Conservation (phyloP, 2,797 vertebrate species). For the Brotula barbata region DNA sequence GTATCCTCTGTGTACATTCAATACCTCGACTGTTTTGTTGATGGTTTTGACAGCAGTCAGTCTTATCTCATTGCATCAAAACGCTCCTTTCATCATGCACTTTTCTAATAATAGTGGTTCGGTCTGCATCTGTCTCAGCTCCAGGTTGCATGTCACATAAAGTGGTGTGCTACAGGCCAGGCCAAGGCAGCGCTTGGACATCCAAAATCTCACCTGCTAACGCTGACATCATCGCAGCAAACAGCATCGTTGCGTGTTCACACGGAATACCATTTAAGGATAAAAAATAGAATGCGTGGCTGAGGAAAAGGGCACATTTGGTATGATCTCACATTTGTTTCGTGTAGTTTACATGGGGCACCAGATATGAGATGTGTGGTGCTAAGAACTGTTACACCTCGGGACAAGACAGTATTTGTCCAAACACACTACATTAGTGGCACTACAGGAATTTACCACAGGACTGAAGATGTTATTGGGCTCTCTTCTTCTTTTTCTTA, state of each 20-base stretch:
- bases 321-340: slow-evolving; percentile 41
- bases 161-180: slow-evolving; percentile 32
- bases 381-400: slow-evolving; percentile 23
- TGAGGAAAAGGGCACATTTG: slow-evolving; percentile 59
- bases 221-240: slow-evolving; percentile 41
- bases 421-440: slow-evolving; percentile 17
- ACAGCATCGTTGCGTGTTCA: slow-evolving; percentile 25
- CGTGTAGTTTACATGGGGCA: slow-evolving; percentile 22
- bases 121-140: slow-evolving; percentile 31
- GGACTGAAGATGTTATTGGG: slow-evolving; percentile 31
- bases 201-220: slow-evolving; percentile 30
- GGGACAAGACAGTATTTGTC: slow-evolving; percentile 70
- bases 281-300: slow-evolving; percentile 48
- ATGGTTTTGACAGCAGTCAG: neutral
- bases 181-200: slow-evolving; percentile 7
- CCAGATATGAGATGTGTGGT: slow-evolving; percentile 21
- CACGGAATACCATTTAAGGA: slow-evolving; percentile 62
- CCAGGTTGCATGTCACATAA: slow-evolving; percentile 25
- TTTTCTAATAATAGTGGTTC: slow-evolving; percentile 67
- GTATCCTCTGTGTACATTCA: slow-evolving; percentile 70
- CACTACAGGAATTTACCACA: slow-evolving; percentile 26
- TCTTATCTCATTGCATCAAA: slow-evolving; percentile 18
- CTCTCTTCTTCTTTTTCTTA: slow-evolving; percentile 9
- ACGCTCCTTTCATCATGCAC: slow-evolving; percentile 42
- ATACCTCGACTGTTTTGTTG: slow-evolving; percentile 15